phyloP scores from a whole-genome alignment of 64 coral and sea anemone species.

The Pachyseris speciosa region DNA sequence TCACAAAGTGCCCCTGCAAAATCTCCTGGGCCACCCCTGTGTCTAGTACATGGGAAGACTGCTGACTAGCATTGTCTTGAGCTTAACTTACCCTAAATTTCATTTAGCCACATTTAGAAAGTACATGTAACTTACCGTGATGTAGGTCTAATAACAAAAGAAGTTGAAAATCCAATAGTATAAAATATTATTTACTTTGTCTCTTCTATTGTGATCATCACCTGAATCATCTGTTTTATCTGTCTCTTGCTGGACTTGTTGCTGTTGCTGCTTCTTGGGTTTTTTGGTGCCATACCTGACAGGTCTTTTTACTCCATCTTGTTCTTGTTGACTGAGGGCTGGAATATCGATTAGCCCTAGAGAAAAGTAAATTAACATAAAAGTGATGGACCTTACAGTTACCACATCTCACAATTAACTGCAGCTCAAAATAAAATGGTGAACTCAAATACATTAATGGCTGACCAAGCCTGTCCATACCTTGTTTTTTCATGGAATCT shows the following conservation, averaged over 20 bases:
- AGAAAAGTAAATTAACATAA: neutral
- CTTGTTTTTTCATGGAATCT: slow-evolving; percentile 92
- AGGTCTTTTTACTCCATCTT: slow-evolving; percentile 82
- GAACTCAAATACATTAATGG: neutral
- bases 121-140: no score
- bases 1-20: no score
- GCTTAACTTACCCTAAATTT: no score
- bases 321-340: slow-evolving; percentile 66
- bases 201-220: slow-evolving; percentile 8
- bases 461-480: neutral
- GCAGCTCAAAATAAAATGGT: no score
- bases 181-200: no score
- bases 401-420: no score
- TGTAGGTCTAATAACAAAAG: no score
- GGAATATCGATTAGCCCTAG: slow-evolving; percentile 83
- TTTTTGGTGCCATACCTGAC: slow-evolving; percentile 87
- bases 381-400: neutral
- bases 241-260: slow-evolving; percentile 48
- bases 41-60: no score
- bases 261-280: slow-evolving; percentile 76
- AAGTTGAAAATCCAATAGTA: no score
- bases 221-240: slow-evolving; percentile 2
- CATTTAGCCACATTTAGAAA: no score
- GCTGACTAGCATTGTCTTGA: no score
- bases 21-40: no score